Base-by-base conservation (phyloP, 2,113 vertebrate genomes). In the Macrotis lagotis region DNA sequence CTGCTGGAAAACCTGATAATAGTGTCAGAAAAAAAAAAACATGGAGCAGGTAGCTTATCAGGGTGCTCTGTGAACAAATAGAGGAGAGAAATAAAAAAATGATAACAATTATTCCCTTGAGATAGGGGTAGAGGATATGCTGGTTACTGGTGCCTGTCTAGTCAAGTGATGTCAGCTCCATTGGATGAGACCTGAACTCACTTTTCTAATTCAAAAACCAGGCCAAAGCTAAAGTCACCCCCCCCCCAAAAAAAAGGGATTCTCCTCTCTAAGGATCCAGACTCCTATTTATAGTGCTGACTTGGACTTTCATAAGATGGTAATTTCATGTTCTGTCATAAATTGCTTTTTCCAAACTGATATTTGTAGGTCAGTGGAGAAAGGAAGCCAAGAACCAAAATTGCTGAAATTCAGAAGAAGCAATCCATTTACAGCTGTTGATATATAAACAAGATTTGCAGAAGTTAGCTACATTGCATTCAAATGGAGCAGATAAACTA, bases 221-320 rank as follows among this genome's bases (percentile, higher is more conserved):
- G 26, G 26, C 25, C 94, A 3, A 28, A 49, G 47, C 51, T 28
- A 1, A 25, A 90, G 49, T 28, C 48, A 31, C 26, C 55, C n/a
- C 2, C 16, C n/a, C n/a, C n/a, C n/a, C n/a, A n/a, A n/a, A n/a
- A 44, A 89, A 0, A 31, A 1, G 25, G 49, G 50, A 55, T 1
- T 24, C 91, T 49, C 2, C 53, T 90, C 59, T 47, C 89, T 48
- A 0, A 52, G n/a, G 52, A 50, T 48, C 96, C 49, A 96, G 92
- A 11, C n/a, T 52, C 48, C 98, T 98, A 96, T 98, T 98, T 97
- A 98, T 93, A 98, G 97, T 91, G 0, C 9, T 0, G 91, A 92
- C 92, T 0, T 47, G 74, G 48, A 94, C 94, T 97, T 91, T 90
- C 94, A 90, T 96, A 95, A 92, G 95, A 94, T 0, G 91, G 93